Base-by-base conservation (phyloP, 2,113 vertebrate species). In the Notiomystis cincta region DNA sequence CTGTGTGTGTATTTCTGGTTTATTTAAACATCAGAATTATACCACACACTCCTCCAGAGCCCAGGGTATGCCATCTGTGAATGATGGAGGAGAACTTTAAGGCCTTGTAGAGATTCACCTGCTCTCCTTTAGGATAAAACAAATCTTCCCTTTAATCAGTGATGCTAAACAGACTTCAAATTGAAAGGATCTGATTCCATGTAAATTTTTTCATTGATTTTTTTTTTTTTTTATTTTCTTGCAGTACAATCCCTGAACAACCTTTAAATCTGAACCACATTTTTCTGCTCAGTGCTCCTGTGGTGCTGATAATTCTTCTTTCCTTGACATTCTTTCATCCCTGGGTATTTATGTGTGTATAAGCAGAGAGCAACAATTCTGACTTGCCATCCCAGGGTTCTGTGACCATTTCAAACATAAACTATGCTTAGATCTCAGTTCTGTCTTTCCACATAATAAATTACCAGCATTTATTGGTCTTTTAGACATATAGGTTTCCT, bases 391-490 rank as follows among this genome's bases (percentile, higher is more conserved):
- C 13, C 11, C 54, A 19, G 62, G 58, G 21, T 33, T 54, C 71
- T 66, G 47, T 54, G 92, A 64, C 28, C 19, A 42, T 85, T 79
- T 85, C 38, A 71, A 23, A 65, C 45, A 47, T 33, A 42, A 90
- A 64, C 44, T 35, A 1, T 0, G 21, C 27, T 87, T 57, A 75
- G 48, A 24, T 82, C 72, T 93, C 23, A 1, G 21, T 65, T 69
- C 67, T 82, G 28, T 65, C 86, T 81, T 61, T 79, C 87, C 93
- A 94, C 31, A 0, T 89, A 56, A 95, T 87, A 95, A 95, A 96
- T 84, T 60, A 56, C 51, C 53, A 61, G 31, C 69, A 58, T 91
- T 97, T 95, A 91, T 76, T 89, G 89, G 83, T 64, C 89, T 95
- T 83, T 17, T 82, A n/a, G 95, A 89, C 94, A 11, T 33, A 10